Percentiles rank a stretch among this genome's conserved stretches.
Conservation (phyloP, 2,888 invertebrate species). For the Folsomia candida region DNA sequence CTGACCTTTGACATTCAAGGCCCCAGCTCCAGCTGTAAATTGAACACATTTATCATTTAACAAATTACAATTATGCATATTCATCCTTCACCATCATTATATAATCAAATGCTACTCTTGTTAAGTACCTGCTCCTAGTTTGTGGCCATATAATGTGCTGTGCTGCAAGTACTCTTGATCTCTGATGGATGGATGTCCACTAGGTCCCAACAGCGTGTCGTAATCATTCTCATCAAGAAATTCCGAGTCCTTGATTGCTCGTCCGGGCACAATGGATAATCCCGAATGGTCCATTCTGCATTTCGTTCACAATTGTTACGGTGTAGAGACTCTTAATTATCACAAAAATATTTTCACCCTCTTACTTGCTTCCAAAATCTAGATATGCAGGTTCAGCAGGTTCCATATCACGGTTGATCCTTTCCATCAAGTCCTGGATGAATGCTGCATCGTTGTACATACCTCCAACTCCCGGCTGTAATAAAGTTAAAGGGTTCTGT, state of each 20-base stretch:
- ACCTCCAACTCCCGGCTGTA: constrained; percentile 33
- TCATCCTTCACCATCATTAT: too few relatives aligned
- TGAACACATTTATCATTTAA: not conserved
- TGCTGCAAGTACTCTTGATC: constrained; percentile 87
- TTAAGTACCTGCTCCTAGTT: constrained; percentile 54
- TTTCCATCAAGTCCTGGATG: constrained; percentile 47
- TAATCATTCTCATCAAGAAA: constrained; percentile 62
- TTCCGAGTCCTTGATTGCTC: constrained; percentile 46
- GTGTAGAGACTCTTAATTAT: too few relatives aligned
- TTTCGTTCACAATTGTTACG: not conserved
- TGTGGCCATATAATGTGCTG: constrained; percentile 71
- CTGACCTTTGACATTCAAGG: constrained; percentile 52
- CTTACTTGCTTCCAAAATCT: constrained; percentile 46
- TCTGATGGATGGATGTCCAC: constrained; percentile 73
- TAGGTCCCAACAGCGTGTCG: constrained; percentile 67
- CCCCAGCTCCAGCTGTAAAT: constrained; percentile 18
- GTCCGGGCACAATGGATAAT: constrained; percentile 39
- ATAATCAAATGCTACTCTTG: not conserved
- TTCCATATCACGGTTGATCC: constrained; percentile 46
- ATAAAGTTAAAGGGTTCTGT: constrained; percentile 5
- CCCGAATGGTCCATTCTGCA: constrained; percentile 39
- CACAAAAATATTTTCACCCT: too few relatives aligned
- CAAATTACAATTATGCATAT: not conserved
- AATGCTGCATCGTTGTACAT: constrained; percentile 39
- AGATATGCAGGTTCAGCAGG: constrained; percentile 34